Evolutionary conservation across 2,797 vertebrate species (phyloP).

Genomic region (Alauda arvensis): DNA sequence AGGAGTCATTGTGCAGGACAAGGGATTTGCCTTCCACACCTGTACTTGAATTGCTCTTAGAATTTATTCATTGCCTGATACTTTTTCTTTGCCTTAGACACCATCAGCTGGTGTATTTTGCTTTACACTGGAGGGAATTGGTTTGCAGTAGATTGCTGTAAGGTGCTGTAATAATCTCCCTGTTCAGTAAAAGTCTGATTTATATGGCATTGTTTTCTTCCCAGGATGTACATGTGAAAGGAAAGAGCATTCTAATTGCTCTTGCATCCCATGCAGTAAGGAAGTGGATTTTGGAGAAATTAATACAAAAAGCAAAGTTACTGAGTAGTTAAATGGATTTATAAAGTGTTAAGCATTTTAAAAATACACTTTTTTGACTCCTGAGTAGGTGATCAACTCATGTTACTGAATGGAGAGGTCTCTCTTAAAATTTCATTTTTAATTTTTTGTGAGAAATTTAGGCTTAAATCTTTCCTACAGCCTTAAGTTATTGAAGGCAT

Average conservation of each 20-base stretch:
- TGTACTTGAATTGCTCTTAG: neutral
- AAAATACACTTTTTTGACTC: neutral
- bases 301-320: neutral
- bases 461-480: neutral
- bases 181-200: neutral
- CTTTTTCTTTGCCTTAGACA: neutral
- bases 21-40: slow-evolving; percentile 6
- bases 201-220: neutral
- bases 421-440: neutral
- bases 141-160: neutral
- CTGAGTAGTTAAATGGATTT: neutral
- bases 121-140: neutral
- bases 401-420: neutral
- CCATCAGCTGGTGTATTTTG: neutral
- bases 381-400: neutral
- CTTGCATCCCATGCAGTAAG: neutral
- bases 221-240: neutral
- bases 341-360: neutral
- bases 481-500: neutral
- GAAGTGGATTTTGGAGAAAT: neutral
- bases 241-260: neutral
- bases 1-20: slow-evolving; percentile 24
- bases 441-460: neutral
- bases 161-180: neutral
- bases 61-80: neutral